phyloP scores from a whole-genome alignment of 2,888 invertebrate genomes.

The Epinotia brunnichana region DNA sequence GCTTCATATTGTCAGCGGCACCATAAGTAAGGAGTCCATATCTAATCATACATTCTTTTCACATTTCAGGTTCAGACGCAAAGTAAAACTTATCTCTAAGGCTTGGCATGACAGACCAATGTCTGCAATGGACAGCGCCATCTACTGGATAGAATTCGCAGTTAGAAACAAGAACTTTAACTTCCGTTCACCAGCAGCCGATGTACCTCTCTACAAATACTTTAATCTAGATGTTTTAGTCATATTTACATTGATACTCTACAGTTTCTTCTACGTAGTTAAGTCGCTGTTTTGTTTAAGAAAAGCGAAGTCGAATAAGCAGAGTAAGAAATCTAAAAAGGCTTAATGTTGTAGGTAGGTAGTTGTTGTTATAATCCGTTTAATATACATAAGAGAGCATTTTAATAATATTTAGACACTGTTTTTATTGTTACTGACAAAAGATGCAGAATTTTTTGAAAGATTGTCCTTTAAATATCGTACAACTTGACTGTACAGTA shows the following conservation, averaged over 20 bases:
- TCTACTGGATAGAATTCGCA: constrained; percentile 86
- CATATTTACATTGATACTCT: constrained; percentile 42
- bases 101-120: constrained; percentile 84
- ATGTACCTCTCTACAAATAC: constrained; percentile 79
- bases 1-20: no score
- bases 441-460: no score
- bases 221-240: constrained; percentile 66
- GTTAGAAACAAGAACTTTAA: constrained; percentile 74
- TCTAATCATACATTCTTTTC: no score
- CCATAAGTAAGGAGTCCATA: no score
- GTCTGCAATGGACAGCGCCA: constrained; percentile 83
- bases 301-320: constrained; percentile 3
- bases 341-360: no score
- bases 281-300: constrained; percentile 18
- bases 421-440: no score
- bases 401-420: no score
- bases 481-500: no score
- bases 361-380: no score
- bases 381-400: no score
- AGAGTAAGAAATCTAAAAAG: constrained; percentile 19
- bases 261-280: constrained; percentile 1
- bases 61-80: constrained; percentile 64
- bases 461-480: no score
- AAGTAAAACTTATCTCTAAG: constrained; percentile 77
- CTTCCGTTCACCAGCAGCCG: constrained; percentile 73